A percentile compares a stretch with the other conserved stretches of the same genome.
phyloP scores from a whole-genome alignment of 2,797 vertebrate species.

The Darevskia nairensis region DNA sequence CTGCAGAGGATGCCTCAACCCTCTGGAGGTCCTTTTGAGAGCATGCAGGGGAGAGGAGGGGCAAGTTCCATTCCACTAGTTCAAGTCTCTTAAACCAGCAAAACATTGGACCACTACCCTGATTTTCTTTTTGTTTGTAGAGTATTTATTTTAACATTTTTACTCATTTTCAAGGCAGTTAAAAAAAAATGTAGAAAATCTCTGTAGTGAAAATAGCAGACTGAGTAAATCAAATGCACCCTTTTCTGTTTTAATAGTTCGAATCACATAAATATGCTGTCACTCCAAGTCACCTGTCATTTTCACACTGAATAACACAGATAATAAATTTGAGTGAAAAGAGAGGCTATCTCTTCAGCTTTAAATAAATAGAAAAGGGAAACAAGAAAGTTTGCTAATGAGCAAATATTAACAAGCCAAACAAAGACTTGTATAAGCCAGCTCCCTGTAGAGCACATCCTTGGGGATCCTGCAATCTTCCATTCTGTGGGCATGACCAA shows the following conservation, averaged over 20 bases:
- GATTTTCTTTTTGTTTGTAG: neutral
- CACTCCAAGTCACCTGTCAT: neutral
- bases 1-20: too few species aligned
- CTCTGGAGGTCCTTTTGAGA: too few species aligned
- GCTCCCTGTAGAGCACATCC: too few species aligned
- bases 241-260: neutral
- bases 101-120: neutral
- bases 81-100: too few species aligned
- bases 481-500: too few species aligned
- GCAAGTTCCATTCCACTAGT: too few species aligned
- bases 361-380: slow-evolving; percentile 65
- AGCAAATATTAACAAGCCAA: slow-evolving; percentile 67
- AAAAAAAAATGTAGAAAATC: neutral
- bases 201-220: neutral
- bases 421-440: neutral
- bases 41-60: too few species aligned
- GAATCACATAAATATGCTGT: neutral
- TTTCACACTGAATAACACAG: neutral
- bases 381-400: slow-evolving; percentile 66
- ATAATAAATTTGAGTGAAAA: neutral
- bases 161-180: neutral
- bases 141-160: neutral
- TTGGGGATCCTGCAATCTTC: too few species aligned
- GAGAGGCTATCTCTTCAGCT: slow-evolving; percentile 34
- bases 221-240: neutral